Base-by-base conservation (phyloP, 2,113 vertebrate species). In the Colaptes auratus region DNA sequence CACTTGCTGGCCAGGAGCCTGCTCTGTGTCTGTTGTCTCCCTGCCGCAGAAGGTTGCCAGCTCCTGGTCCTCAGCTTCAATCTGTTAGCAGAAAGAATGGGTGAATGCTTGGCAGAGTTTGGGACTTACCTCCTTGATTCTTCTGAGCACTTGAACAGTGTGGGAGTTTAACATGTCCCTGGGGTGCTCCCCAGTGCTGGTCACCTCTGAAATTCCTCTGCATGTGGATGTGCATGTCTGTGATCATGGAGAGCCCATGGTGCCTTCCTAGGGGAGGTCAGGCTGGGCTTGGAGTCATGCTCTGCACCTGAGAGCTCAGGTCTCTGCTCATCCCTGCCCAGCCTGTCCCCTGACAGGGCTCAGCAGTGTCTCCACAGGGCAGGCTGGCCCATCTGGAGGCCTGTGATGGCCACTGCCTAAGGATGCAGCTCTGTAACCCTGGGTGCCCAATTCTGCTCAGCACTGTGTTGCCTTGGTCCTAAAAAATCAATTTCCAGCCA, bases 11-110 rank as follows among this genome's bases (percentile, higher is more conserved):
- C 97, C 98, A 0, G 99, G 99, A 14, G 98, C 98, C 67, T 96
- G 97, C 89, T 99, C 99, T 0, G 99, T 99, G 94, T 99, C 99
- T 0, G 98, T 98, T 1, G 98, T 96, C 93, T 99, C 98, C 61
- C 89, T 96, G 12, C 99, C 99, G 28, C 99, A 99, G 97, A 99
- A 99, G 46, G 98, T 96, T 5, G 98, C 98, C 95, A 99, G 95
- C 67, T 98, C 95, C 88, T 98, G 98, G 23, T 98, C 98, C 69
- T 98, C 98, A 11, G 98, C 97, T 98, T 99, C 98, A 72, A 99
- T 97, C 98, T 99, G 96, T 81, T 80, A 69, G 59, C 85, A 88
- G 77, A 97, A 95, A 91, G 60, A 77, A 31, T 0, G 5, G 7
- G 50, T 70, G 58, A 79, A 67, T 0, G 0, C 17, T 71, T 1